Evolutionary conservation across 2,113 vertebrate species (phyloP).

Genomic region (Arvicanthis niloticus): DNA sequence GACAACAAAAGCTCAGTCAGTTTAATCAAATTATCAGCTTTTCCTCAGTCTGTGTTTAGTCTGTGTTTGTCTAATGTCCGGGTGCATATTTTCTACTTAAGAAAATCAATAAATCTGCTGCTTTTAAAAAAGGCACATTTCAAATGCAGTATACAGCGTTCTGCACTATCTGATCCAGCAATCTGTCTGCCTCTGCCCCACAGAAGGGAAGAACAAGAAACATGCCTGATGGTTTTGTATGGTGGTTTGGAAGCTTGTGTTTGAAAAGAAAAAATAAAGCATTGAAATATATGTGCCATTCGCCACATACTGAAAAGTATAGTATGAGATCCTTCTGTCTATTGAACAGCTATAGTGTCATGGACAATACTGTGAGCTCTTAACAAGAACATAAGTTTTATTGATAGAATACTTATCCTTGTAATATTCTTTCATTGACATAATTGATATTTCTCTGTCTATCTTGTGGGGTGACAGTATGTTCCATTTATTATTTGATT

Average conservation of each 20-base stretch:
- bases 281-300: background rate
- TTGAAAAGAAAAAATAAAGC: background rate
- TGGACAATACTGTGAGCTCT: background rate
- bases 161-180: conserved; percentile 80
- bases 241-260: conserved; percentile 55
- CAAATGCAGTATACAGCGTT: conserved; percentile 71
- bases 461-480: conserved; percentile 66
- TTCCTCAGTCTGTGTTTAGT: conserved; percentile 89
- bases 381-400: conserved; percentile 62
- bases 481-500: conserved; percentile 66
- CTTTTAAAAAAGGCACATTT: conserved; percentile 86
- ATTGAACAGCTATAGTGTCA: background rate
- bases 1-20: conserved; percentile 87
- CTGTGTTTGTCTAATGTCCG: conserved; percentile 90
- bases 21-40: conserved; percentile 90
- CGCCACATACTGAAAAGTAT: background rate
- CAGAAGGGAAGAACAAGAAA: conserved; percentile 76
- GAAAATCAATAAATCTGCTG: conserved; percentile 90
- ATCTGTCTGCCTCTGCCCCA: conserved; percentile 79
- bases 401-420: conserved; percentile 60
- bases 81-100: conserved; percentile 89
- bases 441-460: conserved; percentile 73
- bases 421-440: conserved; percentile 66
- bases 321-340: conserved; percentile 17
- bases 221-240: conserved; percentile 56